Percentiles rank a stretch among this genome's conserved stretches.
These are phyloP conservation scores for Cistogaster globosa DNA, from an alignment of 2,888 invertebrate genomes.

Conservation along the genomic window DNA sequence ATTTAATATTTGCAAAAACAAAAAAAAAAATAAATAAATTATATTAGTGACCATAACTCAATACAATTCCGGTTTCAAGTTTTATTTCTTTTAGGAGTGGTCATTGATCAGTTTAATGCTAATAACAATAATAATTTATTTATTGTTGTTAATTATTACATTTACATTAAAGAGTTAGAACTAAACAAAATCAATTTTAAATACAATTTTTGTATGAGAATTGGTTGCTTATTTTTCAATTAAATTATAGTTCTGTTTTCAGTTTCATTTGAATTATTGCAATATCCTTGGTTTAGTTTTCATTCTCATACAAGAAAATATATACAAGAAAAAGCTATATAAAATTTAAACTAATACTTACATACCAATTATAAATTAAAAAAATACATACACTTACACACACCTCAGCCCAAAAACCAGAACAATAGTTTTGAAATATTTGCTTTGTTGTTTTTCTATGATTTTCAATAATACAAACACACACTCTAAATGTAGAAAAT, in stretches of 20 bases:
- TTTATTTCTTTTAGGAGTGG: too few species aligned
- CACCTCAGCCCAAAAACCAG: conserved; percentile 56
- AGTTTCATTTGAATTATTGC: conserved; percentile 72
- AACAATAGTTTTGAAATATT: conserved; percentile 63
- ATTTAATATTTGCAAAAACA: too few species aligned
- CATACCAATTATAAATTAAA: conserved; percentile 14
- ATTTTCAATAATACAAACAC: conserved; percentile 52
- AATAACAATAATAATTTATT: too few species aligned
- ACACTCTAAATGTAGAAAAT: not conserved
- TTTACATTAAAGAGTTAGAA: too few species aligned
- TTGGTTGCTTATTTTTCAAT: conserved; percentile 47
- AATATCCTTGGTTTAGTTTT: conserved; percentile 72
- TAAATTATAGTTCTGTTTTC: conserved; percentile 55
- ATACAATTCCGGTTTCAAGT: too few species aligned
- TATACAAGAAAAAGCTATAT: not conserved
- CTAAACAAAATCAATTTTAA: not conserved
- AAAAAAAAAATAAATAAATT: too few species aligned
- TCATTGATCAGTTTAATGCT: too few species aligned
- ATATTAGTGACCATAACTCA: too few species aligned
- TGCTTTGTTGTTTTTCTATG: conserved; percentile 1
- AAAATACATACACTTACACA: conserved; percentile 2
- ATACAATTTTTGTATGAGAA: conserved; percentile 36
- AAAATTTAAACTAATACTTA: not conserved
- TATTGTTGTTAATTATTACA: too few species aligned
- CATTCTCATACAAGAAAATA: conserved; percentile 43